A percentile compares a stretch with the other conserved stretches of the same genome.
Conservation (phyloP, 1,140 invertebrate species). For the Drosophila sechellia region DNA sequence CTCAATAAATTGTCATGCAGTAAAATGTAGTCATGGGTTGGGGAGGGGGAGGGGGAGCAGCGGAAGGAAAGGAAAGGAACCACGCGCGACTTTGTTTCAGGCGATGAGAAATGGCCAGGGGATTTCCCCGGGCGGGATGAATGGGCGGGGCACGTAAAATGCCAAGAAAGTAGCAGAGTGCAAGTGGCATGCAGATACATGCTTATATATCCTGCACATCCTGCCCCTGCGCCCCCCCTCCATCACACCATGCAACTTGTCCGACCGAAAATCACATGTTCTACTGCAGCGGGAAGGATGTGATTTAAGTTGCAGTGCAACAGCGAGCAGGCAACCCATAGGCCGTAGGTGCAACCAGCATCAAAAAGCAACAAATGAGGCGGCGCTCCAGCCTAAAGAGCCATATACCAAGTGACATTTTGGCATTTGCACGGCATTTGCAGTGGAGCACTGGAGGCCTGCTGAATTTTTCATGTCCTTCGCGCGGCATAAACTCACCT, state of each 20-base stretch:
- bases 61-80: conserved; percentile 50
- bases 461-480: conserved; percentile 79
- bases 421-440: conserved; percentile 33
- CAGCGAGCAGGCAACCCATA: conserved; percentile 21
- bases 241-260: conserved; percentile 33
- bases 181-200: conserved; percentile 61
- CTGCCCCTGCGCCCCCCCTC: not conserved
- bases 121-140: conserved; percentile 25
- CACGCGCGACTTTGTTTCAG: conserved; percentile 77
- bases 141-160: conserved; percentile 60
- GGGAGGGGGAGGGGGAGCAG: conserved; percentile 20
- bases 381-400: conserved; percentile 12
- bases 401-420: conserved; percentile 54
- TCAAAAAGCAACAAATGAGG: conserved; percentile 45
- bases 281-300: conserved; percentile 80
- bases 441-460: conserved; percentile 28
- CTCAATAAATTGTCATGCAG: conserved; percentile 83
- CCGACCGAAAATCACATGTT: conserved; percentile 83
- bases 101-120: conserved; percentile 57
- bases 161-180: conserved; percentile 74
- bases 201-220: conserved; percentile 31
- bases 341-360: not conserved
- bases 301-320: conserved; percentile 78
- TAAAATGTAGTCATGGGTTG: conserved; percentile 67
- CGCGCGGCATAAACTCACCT: conserved; percentile 41